Evolutionary conservation across 2,888 invertebrate genomes (phyloP).

Genomic region (Linnaemya vulpina): DNA sequence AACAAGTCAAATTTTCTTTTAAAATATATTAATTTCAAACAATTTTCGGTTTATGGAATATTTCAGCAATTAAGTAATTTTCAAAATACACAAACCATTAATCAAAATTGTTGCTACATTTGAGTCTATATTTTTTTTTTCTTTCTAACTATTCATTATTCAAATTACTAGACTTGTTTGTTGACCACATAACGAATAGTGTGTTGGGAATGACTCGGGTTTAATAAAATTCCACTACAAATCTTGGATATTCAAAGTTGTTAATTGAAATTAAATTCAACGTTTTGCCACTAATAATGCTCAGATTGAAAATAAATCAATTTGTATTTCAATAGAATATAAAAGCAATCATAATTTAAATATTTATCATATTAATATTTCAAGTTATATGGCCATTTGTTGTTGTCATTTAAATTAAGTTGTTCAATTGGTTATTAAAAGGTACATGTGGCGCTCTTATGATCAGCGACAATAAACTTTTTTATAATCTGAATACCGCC

Average conservation of each 20-base stretch:
- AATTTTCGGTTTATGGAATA: not conserved
- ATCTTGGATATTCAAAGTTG: constrained; percentile 30
- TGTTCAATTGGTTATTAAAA: not conserved
- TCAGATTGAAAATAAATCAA: constrained; percentile 63
- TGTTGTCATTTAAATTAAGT: constrained; percentile 8
- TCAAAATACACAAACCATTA: constrained; percentile 24
- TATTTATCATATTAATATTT: not conserved
- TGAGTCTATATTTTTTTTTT: not conserved
- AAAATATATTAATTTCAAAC: not conserved
- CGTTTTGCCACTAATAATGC: constrained; percentile 58
- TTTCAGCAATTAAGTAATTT: constrained; percentile 6
- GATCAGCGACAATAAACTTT: too few relatives aligned
- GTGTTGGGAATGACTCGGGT: not conserved
- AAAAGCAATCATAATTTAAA: constrained; percentile 6
- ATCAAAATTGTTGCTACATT: constrained; percentile 20
- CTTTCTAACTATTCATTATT: constrained; percentile 32
- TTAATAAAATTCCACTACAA: constrained; percentile 21
- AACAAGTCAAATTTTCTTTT: not conserved
- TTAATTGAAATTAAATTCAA: constrained; percentile 65
- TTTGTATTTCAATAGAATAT: constrained; percentile 28
- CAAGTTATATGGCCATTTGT: not conserved
- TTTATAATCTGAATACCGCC: too few relatives aligned
- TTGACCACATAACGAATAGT: not conserved
- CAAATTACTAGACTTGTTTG: constrained; percentile 32
- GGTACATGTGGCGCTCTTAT: too few relatives aligned